Evolutionary conservation across 2,113 vertebrate genomes (phyloP).

Genomic region (Callospermophilus lateralis): DNA sequence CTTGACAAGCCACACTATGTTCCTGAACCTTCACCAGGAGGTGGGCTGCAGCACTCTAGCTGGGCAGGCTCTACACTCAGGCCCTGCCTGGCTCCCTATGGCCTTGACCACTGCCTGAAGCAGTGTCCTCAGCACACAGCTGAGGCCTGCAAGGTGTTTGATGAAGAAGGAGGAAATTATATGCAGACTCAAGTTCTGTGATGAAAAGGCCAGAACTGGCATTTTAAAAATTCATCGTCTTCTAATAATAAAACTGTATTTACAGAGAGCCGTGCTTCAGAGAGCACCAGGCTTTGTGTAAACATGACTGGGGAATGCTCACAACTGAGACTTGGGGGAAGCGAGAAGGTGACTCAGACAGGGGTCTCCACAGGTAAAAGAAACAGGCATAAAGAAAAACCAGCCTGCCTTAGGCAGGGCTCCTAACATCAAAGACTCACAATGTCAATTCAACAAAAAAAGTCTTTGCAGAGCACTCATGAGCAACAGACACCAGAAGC

Average conservation of each 20-base stretch:
- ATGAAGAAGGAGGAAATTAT: background rate
- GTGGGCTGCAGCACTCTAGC: background rate
- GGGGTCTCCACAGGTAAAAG: background rate
- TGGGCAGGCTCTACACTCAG: background rate
- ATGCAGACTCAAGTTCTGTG: background rate
- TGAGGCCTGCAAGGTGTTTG: background rate
- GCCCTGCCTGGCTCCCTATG: background rate
- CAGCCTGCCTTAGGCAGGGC: fast-evolving
- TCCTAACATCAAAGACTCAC: background rate
- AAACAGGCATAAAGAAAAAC: background rate
- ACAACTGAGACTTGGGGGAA: background rate
- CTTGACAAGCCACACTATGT: background rate
- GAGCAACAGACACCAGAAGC: background rate
- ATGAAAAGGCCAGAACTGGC: slow-evolving; percentile 58
- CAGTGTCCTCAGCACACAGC: background rate
- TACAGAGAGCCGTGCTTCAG: background rate
- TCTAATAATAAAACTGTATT: slow-evolving; percentile 79
- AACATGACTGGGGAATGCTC: slow-evolving; percentile 64
- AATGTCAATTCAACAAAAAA: background rate
- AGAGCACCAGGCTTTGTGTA: slow-evolving; percentile 55
- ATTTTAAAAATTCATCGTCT: slow-evolving; percentile 79
- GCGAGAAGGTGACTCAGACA: background rate
- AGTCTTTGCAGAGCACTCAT: background rate
- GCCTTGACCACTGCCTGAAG: background rate
- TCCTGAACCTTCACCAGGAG: background rate